Evolutionary conservation across 2,797 vertebrate genomes (phyloP).

Genomic region (Crax fasciolata): DNA sequence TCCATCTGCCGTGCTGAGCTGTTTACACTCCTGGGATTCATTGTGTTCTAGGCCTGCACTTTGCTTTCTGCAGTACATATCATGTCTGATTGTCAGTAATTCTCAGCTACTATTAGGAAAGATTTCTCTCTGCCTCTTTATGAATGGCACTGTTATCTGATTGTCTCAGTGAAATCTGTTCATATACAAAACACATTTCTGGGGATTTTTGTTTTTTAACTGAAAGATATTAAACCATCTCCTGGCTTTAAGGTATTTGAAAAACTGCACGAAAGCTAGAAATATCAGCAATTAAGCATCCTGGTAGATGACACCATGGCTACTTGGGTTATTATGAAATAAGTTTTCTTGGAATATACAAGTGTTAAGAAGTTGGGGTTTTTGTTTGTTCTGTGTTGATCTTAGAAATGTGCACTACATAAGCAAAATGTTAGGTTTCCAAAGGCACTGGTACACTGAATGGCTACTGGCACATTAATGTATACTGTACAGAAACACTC

Average conservation of each 20-base stretch:
- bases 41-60: background rate
- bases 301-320: background rate
- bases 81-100: background rate
- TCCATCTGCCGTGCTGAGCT: background rate
- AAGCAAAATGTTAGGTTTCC: background rate
- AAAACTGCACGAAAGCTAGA: background rate
- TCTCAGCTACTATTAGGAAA: background rate
- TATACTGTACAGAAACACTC: background rate
- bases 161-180: background rate
- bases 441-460: background rate
- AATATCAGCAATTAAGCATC: background rate
- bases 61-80: background rate
- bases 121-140: background rate
- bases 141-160: background rate
- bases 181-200: background rate
- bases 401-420: background rate
- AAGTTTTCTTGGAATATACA: background rate
- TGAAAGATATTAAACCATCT: background rate
- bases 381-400: background rate
- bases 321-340: background rate
- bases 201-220: background rate
- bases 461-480: background rate
- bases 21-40: background rate
- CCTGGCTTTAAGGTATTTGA: background rate
- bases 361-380: accelerated